Evolutionary conservation across 2,888 invertebrate species (phyloP).

Genomic region (Nemotelus pantherinus): DNA sequence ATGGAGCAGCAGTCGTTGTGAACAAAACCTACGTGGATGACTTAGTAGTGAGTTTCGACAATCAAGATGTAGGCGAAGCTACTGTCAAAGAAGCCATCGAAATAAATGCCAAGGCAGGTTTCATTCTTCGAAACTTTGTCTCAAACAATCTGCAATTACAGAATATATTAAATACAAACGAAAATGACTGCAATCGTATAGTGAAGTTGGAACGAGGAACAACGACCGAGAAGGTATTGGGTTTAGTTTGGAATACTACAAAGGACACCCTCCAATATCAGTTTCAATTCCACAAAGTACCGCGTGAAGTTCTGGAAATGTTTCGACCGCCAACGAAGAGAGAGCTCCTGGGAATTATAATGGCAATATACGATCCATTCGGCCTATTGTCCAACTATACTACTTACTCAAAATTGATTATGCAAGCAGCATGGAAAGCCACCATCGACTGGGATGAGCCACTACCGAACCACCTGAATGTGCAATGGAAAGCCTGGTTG

Average conservation of each 20-base stretch:
- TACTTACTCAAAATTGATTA: neutral
- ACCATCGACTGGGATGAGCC: neutral
- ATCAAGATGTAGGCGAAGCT: neutral
- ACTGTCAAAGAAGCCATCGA: slow-evolving; percentile 7
- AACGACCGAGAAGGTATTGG: neutral
- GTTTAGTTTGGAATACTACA: neutral
- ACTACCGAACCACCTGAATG: neutral
- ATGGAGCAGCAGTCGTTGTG: too few relatives aligned
- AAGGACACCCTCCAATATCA: neutral
- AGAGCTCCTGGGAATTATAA: slow-evolving; percentile 5
- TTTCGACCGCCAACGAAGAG: slow-evolving; percentile 26
- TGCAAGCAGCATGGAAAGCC: neutral
- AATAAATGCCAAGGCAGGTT: neutral
- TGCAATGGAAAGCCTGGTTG: neutral
- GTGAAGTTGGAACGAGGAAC: neutral
- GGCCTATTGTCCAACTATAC: slow-evolving; percentile 18
- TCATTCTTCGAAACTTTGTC: neutral
- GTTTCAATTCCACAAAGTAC: slow-evolving; percentile 11
- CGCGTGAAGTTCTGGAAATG: slow-evolving; percentile 1
- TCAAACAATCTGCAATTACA: neutral
- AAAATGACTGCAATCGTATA: neutral
- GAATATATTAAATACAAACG: slow-evolving; percentile 1
- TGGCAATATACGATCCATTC: slow-evolving; percentile 15
- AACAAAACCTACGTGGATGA: slow-evolving; percentile 22
- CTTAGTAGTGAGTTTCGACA: neutral